Evolutionary conservation across 2,113 vertebrate species (phyloP).

Genomic region (Maccullochella peelii): DNA sequence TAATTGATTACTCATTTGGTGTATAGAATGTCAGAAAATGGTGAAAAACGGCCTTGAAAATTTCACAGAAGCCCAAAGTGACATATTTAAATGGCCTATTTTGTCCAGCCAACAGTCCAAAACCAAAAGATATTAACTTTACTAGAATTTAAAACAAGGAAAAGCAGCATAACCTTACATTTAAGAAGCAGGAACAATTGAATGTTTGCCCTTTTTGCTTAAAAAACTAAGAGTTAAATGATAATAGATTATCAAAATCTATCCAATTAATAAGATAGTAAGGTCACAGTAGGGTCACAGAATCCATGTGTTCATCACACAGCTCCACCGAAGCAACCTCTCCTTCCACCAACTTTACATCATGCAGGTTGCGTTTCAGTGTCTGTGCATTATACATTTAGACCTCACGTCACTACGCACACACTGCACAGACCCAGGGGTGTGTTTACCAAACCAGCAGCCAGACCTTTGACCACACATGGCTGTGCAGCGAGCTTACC

Average conservation of each 20-base stretch:
- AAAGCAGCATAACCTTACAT: neutral
- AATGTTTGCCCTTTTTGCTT: neutral
- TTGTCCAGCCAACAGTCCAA: neutral
- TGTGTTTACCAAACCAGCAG: constrained; percentile 70
- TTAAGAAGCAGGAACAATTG: neutral
- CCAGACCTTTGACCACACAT: constrained; percentile 77
- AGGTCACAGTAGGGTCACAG: constrained; percentile 34
- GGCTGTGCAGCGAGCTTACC: constrained; percentile 48
- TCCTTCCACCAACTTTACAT: constrained; percentile 29
- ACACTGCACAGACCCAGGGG: constrained; percentile 22
- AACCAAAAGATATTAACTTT: neutral
- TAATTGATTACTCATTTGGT: neutral
- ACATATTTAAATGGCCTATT: neutral
- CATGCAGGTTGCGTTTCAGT: constrained; percentile 29
- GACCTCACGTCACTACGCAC: constrained; percentile 53
- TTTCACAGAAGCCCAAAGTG: neutral
- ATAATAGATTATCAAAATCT: neutral
- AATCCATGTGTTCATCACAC: constrained; percentile 25
- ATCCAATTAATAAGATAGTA: neutral
- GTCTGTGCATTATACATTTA: constrained; percentile 49
- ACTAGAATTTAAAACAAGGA: neutral
- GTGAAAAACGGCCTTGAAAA: no score
- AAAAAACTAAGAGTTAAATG: neutral
- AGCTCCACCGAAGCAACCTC: constrained; percentile 17
- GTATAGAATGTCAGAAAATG: neutral